phyloP scores from a whole-genome alignment of 2,888 invertebrate species.

The Cephus pygmeus region DNA sequence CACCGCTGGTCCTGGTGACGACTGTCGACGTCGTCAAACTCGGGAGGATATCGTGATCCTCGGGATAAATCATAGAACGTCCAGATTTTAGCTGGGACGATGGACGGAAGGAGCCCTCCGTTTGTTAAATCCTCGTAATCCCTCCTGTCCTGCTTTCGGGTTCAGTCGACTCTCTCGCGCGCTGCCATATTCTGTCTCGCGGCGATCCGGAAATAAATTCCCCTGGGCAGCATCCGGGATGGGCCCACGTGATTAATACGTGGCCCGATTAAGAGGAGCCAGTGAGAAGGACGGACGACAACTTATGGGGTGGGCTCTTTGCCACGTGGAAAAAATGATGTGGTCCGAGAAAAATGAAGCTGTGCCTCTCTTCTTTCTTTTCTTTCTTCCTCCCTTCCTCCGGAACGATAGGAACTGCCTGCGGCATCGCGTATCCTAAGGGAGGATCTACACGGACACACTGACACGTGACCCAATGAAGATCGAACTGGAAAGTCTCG shows the following conservation, averaged over 20 bases:
- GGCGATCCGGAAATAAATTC: too few species aligned
- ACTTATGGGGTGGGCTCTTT: too few species aligned
- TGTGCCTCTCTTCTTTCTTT: not conserved
- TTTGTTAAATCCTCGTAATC: constrained; percentile 45
- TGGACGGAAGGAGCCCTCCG: constrained; percentile 22
- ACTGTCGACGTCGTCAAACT: too few species aligned
- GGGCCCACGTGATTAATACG: too few species aligned
- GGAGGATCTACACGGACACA: not conserved
- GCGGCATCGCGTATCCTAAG: too few species aligned
- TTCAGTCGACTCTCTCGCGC: too few species aligned
- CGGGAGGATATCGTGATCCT: too few species aligned
- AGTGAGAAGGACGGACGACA: too few species aligned
- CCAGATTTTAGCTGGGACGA: constrained; percentile 38
- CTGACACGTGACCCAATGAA: not conserved
- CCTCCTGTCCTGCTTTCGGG: constrained; percentile 26
- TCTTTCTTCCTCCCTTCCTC: constrained; percentile 3
- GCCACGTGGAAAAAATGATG: not conserved
- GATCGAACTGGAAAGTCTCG: constrained; percentile 18
- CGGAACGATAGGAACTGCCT: not conserved
- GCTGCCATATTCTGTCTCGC: too few species aligned
- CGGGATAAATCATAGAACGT: constrained; percentile 32
- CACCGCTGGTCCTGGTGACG: too few species aligned
- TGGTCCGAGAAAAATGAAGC: not conserved
- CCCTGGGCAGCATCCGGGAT: too few species aligned
- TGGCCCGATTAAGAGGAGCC: too few species aligned